phyloP scores from a whole-genome alignment of 2,888 invertebrate species.

The Eupithecia subfuscata region DNA sequence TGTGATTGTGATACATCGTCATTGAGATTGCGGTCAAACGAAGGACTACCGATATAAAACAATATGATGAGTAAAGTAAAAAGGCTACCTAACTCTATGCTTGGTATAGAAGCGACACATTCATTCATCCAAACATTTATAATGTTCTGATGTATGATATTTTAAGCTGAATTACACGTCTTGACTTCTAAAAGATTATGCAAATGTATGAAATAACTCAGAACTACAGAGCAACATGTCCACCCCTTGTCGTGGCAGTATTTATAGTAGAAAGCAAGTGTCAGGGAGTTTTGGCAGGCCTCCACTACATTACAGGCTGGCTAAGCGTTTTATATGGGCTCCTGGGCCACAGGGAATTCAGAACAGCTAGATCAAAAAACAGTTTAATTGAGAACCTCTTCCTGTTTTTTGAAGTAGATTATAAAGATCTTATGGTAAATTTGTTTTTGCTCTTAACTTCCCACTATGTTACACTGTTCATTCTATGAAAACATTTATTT shows the following conservation, averaged over 20 bases:
- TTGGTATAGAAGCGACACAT: background rate
- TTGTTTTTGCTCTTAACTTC: too few relatives aligned
- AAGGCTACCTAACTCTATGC: too few relatives aligned
- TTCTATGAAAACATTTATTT: too few relatives aligned
- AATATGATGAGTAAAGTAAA: too few relatives aligned
- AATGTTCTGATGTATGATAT: background rate
- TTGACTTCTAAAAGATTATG: background rate
- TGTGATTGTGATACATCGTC: too few relatives aligned
- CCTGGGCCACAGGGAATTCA: slow-evolving; percentile 15
- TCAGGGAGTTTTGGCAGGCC: slow-evolving; percentile 31
- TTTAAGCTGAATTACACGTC: background rate
- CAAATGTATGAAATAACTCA: slow-evolving; percentile 24
- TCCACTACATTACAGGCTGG: slow-evolving; percentile 33
- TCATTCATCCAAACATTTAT: background rate
- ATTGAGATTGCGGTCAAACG: too few relatives aligned
- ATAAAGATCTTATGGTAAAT: too few relatives aligned
- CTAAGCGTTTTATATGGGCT: slow-evolving; percentile 35
- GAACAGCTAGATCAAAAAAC: background rate
- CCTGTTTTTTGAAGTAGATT: too few relatives aligned
- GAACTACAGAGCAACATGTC: slow-evolving; percentile 20
- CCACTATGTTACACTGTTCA: too few relatives aligned
- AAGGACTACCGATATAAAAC: too few relatives aligned
- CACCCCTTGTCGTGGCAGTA: slow-evolving; percentile 24
- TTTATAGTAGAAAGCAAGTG: slow-evolving; percentile 26
- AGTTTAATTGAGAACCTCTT: too few relatives aligned